Evolutionary conservation across 1,140 invertebrate species (phyloP).

Genomic region (Euwallacea similis): DNA sequence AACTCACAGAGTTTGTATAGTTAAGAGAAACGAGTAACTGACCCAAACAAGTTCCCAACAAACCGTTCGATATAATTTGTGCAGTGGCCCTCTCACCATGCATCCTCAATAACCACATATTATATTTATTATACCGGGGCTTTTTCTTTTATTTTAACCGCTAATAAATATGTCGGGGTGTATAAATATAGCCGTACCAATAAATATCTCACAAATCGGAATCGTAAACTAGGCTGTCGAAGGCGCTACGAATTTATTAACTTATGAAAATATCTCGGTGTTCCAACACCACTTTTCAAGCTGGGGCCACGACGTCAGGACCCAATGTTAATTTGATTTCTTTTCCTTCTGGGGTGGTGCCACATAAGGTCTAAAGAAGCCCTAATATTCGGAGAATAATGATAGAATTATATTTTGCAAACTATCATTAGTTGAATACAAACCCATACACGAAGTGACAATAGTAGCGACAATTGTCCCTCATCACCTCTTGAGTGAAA

Average conservation of each 20-base stretch:
- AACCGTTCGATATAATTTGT: conserved; percentile 30
- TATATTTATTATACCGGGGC: conserved; percentile 47
- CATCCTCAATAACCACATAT: conserved; percentile 47
- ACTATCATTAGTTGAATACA: no score
- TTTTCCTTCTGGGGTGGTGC: conserved; percentile 20
- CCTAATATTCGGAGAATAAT: no score
- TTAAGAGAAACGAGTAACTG: not conserved
- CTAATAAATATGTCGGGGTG: conserved; percentile 50
- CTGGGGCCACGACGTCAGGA: conserved; percentile 8
- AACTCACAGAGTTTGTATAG: not conserved
- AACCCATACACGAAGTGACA: no score
- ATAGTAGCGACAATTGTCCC: no score
- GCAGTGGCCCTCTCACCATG: conserved; percentile 43
- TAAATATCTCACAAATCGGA: conserved; percentile 49
- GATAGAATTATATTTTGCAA: no score
- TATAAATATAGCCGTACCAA: conserved; percentile 46
- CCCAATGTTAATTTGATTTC: conserved; percentile 6
- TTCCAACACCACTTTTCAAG: conserved; percentile 40
- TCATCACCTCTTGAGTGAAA: no score
- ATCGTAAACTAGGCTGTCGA: conserved; percentile 49
- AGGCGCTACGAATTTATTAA: conserved; percentile 41
- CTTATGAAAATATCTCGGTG: conserved; percentile 40
- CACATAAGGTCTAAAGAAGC: conserved; percentile 15
- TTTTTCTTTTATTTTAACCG: conserved; percentile 49
- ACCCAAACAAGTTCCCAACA: conserved; percentile 12